Percentiles rank a stretch among this genome's conserved stretches.
Evolutionary conservation across 2,797 vertebrate species (phyloP).

Genomic region (Enteromius mattozi): DNA sequence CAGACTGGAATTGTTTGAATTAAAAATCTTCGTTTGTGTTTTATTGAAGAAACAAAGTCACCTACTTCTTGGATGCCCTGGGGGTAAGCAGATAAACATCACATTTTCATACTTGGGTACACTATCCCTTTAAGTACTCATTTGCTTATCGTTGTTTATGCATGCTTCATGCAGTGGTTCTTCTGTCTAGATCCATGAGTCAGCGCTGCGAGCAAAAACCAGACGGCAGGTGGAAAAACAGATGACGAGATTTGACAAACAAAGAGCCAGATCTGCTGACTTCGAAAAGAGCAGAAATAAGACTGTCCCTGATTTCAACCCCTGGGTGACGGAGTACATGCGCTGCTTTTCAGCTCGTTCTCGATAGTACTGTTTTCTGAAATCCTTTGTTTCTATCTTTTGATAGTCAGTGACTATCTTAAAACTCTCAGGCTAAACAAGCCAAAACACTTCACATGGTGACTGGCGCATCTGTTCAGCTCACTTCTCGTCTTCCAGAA

Average conservation of each 20-base stretch:
- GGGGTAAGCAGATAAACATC: background rate
- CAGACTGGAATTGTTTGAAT: too few relatives aligned
- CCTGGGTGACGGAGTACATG: slow-evolving; percentile 98
- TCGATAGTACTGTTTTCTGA: slow-evolving; percentile 69
- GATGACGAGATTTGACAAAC: slow-evolving; percentile 77
- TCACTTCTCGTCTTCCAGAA: slow-evolving; percentile 24
- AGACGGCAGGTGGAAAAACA: slow-evolving; percentile 88
- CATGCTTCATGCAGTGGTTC: slow-evolving; percentile 12
- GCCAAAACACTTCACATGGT: slow-evolving; percentile 8
- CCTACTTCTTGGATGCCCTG: too few relatives aligned
- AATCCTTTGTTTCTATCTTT: background rate
- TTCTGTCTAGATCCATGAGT: slow-evolving; percentile 86
- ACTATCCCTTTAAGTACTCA: background rate
- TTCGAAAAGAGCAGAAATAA: slow-evolving; percentile 72
- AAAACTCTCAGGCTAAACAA: slow-evolving; percentile 40
- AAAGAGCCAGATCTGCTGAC: slow-evolving; percentile 81
- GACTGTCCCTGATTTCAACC: slow-evolving; percentile 82
- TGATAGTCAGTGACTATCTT: background rate
- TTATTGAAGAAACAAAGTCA: too few relatives aligned
- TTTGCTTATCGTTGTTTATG: background rate
- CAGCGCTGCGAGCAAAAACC: slow-evolving; percentile 91
- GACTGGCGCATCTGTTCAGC: background rate
- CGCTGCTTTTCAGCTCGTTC: slow-evolving; percentile 90
- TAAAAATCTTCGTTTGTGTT: background rate
- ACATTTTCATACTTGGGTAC: background rate